Percentiles rank a stretch among this genome's conserved stretches.
phyloP scores from a whole-genome alignment of 2,113 vertebrate genomes.

The Eublepharis macularius region DNA sequence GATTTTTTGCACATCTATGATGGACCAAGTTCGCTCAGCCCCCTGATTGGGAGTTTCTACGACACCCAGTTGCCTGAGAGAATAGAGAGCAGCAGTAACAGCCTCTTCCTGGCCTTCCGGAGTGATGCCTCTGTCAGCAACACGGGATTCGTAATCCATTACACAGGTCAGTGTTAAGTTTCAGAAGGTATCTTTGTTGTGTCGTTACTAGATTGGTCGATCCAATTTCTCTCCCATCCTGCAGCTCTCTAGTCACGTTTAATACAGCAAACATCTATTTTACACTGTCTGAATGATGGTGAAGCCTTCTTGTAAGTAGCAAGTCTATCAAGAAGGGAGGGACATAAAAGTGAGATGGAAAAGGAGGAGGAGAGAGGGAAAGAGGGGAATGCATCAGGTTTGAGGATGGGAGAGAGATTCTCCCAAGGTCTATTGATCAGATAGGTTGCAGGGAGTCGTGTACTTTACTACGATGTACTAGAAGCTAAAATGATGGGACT shows the following conservation, averaged over 20 bases:
- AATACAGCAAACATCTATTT: background rate
- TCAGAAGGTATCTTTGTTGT: background rate
- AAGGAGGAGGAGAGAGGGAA: background rate
- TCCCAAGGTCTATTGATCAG: background rate
- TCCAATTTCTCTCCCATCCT: background rate
- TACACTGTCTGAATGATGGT: background rate
- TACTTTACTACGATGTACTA: background rate
- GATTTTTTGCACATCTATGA: conserved; percentile 98
- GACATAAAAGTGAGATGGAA: background rate
- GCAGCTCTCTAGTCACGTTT: background rate
- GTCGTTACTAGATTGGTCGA: background rate
- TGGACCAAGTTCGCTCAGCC: conserved; percentile 91
- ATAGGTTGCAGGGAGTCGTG: background rate
- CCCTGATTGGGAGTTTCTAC: conserved; percentile 93
- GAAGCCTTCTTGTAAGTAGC: background rate
- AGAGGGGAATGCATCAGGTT: background rate
- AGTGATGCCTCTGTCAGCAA: conserved; percentile 96
- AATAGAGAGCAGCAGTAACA: conserved; percentile 97
- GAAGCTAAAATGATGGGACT: no score
- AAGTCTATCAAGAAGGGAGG: no score
- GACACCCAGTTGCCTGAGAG: conserved; percentile 89
- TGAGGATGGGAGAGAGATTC: background rate
- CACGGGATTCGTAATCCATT: conserved; percentile 92
- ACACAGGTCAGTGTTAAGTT: conserved; percentile 80
- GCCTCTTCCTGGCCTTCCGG: conserved; percentile 94